phyloP scores from a whole-genome alignment of 1,140 invertebrate genomes.

The Musca domestica region DNA sequence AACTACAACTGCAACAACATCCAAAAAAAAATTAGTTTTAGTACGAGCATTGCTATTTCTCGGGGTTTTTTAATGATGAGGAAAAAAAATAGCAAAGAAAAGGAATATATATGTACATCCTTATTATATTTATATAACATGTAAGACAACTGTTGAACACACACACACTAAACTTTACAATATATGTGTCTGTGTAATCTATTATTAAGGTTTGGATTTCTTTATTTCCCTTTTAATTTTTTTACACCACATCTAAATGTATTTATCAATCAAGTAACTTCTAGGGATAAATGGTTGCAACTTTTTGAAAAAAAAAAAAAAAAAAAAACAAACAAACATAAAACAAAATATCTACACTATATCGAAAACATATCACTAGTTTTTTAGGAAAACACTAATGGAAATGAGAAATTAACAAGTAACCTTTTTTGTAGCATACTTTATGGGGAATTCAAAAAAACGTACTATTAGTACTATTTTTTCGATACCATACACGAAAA shows the following conservation, averaged over 20 bases:
- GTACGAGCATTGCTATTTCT: slow-evolving; percentile 15
- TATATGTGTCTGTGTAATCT: not conserved
- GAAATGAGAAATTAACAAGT: no score
- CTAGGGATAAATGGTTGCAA: slow-evolving; percentile 16
- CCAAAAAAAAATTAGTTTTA: not conserved
- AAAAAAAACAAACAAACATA: no score
- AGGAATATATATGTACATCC: not conserved
- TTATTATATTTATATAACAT: slow-evolving; percentile 1
- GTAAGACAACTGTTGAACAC: not conserved
- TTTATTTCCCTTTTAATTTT: no score
- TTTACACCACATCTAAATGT: no score
- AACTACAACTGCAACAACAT: not conserved
- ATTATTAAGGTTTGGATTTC: no score
- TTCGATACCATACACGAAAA: no score
- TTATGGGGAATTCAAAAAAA: not conserved
- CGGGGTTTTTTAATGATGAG: not conserved
- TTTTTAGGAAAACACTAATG: no score
- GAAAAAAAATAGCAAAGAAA: not conserved
- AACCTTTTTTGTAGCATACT: no score
- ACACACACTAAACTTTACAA: slow-evolving; percentile 1
- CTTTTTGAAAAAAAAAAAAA: no score
- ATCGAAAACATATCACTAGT: no score
- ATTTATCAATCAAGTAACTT: not conserved
- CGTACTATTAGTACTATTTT: no score
- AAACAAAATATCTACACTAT: no score